Evolutionary conservation across 2,113 vertebrate species (phyloP).

Genomic region (Cololabis saira): DNA sequence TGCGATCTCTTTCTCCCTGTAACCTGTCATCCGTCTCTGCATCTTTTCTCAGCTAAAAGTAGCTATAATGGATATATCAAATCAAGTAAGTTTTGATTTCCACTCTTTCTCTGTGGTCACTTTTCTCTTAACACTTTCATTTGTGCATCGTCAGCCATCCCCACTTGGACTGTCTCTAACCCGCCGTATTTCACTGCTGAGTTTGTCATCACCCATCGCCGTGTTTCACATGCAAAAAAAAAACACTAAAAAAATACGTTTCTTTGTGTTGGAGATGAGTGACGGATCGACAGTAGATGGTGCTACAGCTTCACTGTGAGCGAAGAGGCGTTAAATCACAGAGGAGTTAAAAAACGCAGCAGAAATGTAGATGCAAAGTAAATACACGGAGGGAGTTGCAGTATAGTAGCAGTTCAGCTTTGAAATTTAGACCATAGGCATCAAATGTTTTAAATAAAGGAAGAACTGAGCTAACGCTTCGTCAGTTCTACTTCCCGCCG

Average conservation of each 20-base stretch:
- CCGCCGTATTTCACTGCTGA: conserved; percentile 40
- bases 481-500: conserved; percentile 5
- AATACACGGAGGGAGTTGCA: neutral
- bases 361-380: neutral
- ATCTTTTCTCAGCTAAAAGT: conserved; percentile 84
- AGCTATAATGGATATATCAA: conserved; percentile 88
- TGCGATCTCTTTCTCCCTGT: conserved; percentile 54
- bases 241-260: conserved; percentile 5
- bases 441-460: neutral
- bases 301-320: conserved; percentile 61
- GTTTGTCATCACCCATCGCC: conserved; percentile 48
- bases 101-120: conserved; percentile 45
- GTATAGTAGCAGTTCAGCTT: neutral
- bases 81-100: conserved; percentile 83
- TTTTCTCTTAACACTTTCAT: conserved; percentile 41
- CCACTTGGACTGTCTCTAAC: conserved; percentile 41
- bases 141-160: conserved; percentile 29
- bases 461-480: conserved; percentile 1
- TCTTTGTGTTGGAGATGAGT: conserved; percentile 23
- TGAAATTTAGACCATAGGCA: neutral
- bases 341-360: conserved; percentile 4
- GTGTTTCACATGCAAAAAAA: conserved; percentile 21
- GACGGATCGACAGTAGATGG: conserved; percentile 70
- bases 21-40: conserved; percentile 77
- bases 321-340: conserved; percentile 6